These are phyloP conservation scores for Gobionotothen gibberifrons DNA, from an alignment of 2,797 vertebrate species.

Conservation along the genomic window DNA sequence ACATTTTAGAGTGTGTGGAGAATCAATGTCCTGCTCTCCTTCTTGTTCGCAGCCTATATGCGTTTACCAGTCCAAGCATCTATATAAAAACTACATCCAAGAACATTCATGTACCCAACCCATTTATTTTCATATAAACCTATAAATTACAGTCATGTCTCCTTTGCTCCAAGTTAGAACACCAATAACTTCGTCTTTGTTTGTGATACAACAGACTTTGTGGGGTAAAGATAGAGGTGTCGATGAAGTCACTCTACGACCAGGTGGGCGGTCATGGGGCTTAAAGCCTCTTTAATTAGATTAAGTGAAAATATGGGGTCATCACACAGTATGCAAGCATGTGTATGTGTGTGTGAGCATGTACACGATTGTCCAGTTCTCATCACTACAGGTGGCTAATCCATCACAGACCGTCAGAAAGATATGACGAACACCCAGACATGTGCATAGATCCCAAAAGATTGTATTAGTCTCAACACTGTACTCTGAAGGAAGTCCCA, in stretches of 20 bases:
- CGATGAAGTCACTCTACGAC: conserved; percentile 70
- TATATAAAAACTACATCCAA: conserved; percentile 28
- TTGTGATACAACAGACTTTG: conserved; percentile 32
- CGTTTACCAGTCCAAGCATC: conserved; percentile 3
- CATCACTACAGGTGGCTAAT: conserved; percentile 80
- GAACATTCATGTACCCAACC: not conserved
- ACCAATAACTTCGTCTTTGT: not conserved
- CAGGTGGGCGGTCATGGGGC: conserved; percentile 62
- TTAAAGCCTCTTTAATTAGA: conserved; percentile 74
- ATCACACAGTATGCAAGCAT: conserved; percentile 28
- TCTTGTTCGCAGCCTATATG: conserved; percentile 43
- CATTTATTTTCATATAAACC: conserved; percentile 1
- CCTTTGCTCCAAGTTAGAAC: not conserved
- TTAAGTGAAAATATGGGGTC: conserved; percentile 66
- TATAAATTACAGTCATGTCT: conserved; percentile 1
- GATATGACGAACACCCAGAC: conserved; percentile 66
- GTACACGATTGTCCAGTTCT: conserved; percentile 26
- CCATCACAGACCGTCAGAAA: conserved; percentile 63
- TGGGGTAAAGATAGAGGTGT: conserved; percentile 47
- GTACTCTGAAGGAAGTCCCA: conserved; percentile 52
- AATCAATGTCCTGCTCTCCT: conserved; percentile 62
- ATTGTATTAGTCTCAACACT: conserved; percentile 71
- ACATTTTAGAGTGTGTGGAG: conserved; percentile 55
- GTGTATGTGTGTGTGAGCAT: conserved; percentile 30
- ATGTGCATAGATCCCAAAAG: conserved; percentile 60